Evolutionary conservation across 2,113 vertebrate genomes (phyloP), one percentile per base, ranked within the genome.

Genomic region (Ctenodactylus gundi): DNA sequence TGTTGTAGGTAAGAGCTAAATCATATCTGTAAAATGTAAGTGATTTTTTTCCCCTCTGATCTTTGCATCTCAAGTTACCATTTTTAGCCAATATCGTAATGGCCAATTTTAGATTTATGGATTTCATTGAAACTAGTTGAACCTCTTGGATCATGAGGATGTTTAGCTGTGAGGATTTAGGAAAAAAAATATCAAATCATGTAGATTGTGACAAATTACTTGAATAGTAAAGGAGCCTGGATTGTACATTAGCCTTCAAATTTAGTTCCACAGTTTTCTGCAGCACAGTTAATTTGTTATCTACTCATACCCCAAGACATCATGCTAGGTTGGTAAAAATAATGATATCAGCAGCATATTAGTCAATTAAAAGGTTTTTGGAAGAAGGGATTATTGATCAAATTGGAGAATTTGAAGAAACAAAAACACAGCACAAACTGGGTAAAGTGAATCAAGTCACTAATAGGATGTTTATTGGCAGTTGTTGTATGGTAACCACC

Each of bases 181-280:
- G n/a, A 75, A 73, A 58, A 77, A 27, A 90, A 88, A 88, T 96
- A 97, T 94, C 82, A 95, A 91, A 73, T 93, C 53, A 95, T 97
- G 46, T 92, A 77, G 91, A 58, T 97, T 49, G 84, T 97, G 90
- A 97, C 95, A 97, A 97, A 97, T 97, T 96, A 97, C 97, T 98
- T 98, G 64, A 46, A 97, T 85, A 88, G 84, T 85, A 96, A 95
- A 93, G 89, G 88, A 95, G 46, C 57, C 81, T 93, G 96, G 89
- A 94, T 97, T 97, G 96, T 60, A 41, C 67, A 90, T 96, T 94
- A 94, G 39, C 70, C 83, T 98, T 97, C 95, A 94, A 95, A 77
- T 84, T 88, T 46, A 58, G 36, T 94, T 93, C 93, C 36, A 11
- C 78, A 53, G 72, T 92, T 97, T 96, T 97, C 67, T 94, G 85